Evolutionary conservation across 2,113 vertebrate species (phyloP).

Genomic region (Alosa alosa): DNA sequence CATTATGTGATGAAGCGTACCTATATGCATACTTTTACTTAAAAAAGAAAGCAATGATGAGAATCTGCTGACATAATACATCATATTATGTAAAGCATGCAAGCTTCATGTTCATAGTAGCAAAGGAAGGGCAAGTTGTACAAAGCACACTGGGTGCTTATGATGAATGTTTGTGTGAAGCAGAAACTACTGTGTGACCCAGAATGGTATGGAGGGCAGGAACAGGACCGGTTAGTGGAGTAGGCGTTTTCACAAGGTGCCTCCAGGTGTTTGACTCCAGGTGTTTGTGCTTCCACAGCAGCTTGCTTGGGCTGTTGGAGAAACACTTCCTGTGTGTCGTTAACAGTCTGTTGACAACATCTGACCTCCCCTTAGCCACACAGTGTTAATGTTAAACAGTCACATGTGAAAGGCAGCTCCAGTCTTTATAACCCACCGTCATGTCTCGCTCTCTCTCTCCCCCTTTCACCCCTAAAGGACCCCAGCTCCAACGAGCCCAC

Average conservation of each 20-base stretch:
- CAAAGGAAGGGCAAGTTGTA: background rate
- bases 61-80: background rate
- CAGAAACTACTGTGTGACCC: background rate
- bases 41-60: background rate
- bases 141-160: background rate
- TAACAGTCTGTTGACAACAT: background rate
- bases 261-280: background rate
- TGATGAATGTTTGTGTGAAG: background rate
- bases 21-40: background rate
- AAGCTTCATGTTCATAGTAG: background rate
- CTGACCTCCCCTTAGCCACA: background rate
- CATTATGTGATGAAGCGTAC: background rate
- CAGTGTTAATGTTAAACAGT: background rate
- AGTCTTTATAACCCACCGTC: background rate
- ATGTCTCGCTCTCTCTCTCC: conserved; percentile 1
- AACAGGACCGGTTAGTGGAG: background rate
- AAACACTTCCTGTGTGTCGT: background rate
- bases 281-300: background rate
- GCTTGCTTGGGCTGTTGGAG: background rate
- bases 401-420: background rate
- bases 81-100: background rate
- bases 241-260: background rate
- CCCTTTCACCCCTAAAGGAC: conserved; percentile 65
- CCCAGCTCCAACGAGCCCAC: conserved; percentile 70
- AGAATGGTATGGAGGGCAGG: background rate